Percentiles rank a stretch among this genome's conserved stretches.
Evolutionary conservation across 2,113 vertebrate species (phyloP).

Genomic region (Piprites chloris): DNA sequence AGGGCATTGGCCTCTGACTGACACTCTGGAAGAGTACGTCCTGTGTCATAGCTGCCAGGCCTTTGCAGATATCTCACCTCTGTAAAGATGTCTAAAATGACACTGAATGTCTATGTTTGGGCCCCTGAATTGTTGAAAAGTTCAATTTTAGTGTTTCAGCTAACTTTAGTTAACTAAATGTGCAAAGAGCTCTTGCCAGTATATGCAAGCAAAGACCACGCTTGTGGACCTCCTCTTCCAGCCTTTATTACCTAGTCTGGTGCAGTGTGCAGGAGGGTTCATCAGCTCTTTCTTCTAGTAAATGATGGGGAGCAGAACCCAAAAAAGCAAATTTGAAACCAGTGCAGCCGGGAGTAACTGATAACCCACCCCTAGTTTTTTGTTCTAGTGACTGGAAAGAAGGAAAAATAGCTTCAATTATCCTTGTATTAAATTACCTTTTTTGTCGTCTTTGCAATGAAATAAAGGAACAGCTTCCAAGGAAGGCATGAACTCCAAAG

Average conservation of each 20-base stretch:
- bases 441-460: neutral
- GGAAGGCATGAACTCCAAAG: neutral
- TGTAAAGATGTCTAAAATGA: neutral
- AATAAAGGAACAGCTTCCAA: neutral
- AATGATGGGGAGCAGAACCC: neutral
- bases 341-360: neutral
- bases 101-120: neutral
- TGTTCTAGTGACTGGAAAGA: neutral
- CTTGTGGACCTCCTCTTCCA: neutral
- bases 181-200: neutral
- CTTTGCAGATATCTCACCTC: neutral
- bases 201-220: neutral
- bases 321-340: neutral
- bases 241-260: neutral
- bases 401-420: neutral
- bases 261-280: neutral
- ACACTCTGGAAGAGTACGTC: neutral
- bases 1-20: neutral
- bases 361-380: neutral
- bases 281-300: neutral
- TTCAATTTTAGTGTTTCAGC: neutral
- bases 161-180: neutral
- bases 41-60: neutral
- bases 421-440: neutral
- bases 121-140: neutral